Conservation (phyloP, 2,113 vertebrate species). For the Lophotis ruficrista region DNA sequence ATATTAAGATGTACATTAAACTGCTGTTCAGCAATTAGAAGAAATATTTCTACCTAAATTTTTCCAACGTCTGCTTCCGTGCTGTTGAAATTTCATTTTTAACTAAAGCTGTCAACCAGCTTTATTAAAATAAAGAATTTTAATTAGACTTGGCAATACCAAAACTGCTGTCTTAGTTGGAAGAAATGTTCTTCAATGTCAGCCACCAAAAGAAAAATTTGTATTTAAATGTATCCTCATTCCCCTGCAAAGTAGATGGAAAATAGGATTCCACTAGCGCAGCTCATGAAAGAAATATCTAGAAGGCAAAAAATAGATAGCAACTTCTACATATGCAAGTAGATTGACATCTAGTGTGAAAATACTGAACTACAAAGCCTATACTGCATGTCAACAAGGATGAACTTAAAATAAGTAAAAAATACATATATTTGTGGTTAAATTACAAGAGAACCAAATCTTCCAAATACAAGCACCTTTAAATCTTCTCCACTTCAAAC, state of each 20-base stretch:
- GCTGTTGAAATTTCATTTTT: background rate
- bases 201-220: background rate
- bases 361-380: conserved; percentile 42
- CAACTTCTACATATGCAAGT: background rate
- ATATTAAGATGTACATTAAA: background rate
- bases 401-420: background rate
- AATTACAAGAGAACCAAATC: background rate
- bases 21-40: background rate
- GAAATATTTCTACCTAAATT: background rate
- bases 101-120: background rate
- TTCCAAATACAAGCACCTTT: background rate
- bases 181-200: background rate
- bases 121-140: background rate
- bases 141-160: background rate
- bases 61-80: background rate
- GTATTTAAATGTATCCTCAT: background rate
- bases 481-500: background rate
- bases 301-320: conserved; percentile 24
- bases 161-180: background rate
- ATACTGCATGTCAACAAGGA: background rate
- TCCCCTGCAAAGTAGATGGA: background rate
- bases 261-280: background rate
- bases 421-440: background rate
- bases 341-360: conserved; percentile 71
- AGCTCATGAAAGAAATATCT: conserved; percentile 48